Evolutionary conservation across 2,888 invertebrate species (phyloP), one percentile per base, ranked within the genome.

Genomic region (Cryptophagus acutangulus): DNA sequence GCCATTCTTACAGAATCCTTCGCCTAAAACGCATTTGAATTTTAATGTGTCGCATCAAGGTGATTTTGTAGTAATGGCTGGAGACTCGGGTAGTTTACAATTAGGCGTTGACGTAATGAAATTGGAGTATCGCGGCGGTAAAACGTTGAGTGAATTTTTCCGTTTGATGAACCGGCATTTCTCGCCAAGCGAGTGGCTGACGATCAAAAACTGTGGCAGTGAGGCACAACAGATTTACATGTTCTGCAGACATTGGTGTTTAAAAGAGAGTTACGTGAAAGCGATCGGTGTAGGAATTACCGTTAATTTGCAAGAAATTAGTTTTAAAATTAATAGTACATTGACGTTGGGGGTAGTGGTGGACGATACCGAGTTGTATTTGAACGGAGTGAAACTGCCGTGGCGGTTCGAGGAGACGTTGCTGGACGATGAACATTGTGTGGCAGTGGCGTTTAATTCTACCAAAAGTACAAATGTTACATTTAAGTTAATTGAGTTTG

Each of bases 21-120:
- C 39, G 14, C 36, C 34, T 29, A 15, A 36, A 17, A 28, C 48
- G 14, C 43, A 51, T 34, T 52, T 69, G 30, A 69, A 67, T 25
- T 94, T 95, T 64, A 96, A 95, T 73, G 80, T 95, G 1, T 93
- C 94, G 0, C 96, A 96, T 71, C 92, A 94, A 62, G 94, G 92
- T 2, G 79, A 82, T 49, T 88, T 77, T 66, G 84, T 86, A 3
- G 88, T 95, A 14, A 71, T 95, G 18, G 92, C 84, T 14, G 89
- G 87, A 1, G 78, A 81, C 57, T 30, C 29, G 14, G 56, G 38
- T 3, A 40, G 63, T 18, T 63, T 58, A 26, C 69, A 74, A 48
- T 70, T 90, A 45, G 90, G 90, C 1, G 77, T 91, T 35, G 95
- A 96, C 74, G 77, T 94, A 1, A 94, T 95, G 93, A 87, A 87